Base-by-base conservation (phyloP, 2,113 vertebrate genomes). In the Kryptolebias marmoratus region DNA sequence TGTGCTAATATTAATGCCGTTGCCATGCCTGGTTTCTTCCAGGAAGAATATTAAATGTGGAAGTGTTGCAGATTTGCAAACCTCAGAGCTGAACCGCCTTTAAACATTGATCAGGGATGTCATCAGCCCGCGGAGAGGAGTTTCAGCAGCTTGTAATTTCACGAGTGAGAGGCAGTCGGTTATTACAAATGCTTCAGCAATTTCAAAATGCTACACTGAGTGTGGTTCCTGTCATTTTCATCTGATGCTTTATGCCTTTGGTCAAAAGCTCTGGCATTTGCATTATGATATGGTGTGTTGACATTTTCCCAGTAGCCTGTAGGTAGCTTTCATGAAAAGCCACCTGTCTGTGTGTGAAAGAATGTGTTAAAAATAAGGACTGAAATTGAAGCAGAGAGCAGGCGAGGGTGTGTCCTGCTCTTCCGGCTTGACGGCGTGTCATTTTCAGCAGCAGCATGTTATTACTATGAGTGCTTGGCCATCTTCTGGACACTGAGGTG, bases 341-440 rank as follows among this genome's bases (percentile, higher is more conserved):
- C 64, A 71, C 79, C 71, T 63, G 55, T 66, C 66, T 68, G 62
- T 44, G 39, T 63, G 72, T 60, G 53, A 67, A 73, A 78, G 77
- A 76, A 68, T 52, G 60, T 39, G 54, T 39, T 77, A 65, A 73
- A 50, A 45, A 81, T 77, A 44, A 75, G 80, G 80, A 88, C 58
- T 77, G 75, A 82, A 84, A 88, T 73, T 45, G 30, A 27, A 67
- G 70, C 39, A 63, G 63, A 67, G 68, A 74, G 70, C 56, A 56
- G 60, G 53, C 32, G 70, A 62, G 44, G 79, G 60, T 70, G 84
- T 75, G 77, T 76, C 62, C 39, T 22, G 57, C 32, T 68, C 32
- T 71, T 75, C 3, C 7, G 39, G 30, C 79, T 61, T 88, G 77
- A 84, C 81, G 82, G 62, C 73, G 18, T 85, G 67, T 89, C 75